A percentile compares a stretch with the other conserved stretches of the same genome.
These are phyloP conservation scores for Elgaria multicarinata DNA, from an alignment of 2,113 vertebrate genomes.

Conservation along the genomic window DNA sequence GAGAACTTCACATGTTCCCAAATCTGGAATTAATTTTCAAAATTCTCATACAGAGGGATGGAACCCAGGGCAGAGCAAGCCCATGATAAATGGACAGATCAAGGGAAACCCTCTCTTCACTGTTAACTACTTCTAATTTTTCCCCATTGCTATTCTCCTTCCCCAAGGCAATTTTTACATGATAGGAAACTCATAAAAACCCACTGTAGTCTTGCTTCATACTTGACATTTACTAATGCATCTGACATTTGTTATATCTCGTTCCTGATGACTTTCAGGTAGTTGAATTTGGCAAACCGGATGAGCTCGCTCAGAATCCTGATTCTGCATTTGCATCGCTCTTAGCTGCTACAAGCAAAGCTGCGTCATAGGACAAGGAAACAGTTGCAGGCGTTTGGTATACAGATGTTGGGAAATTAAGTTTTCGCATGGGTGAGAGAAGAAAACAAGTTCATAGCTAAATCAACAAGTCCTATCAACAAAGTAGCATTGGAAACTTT, in stretches of 20 bases:
- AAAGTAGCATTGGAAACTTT: background rate
- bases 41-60: background rate
- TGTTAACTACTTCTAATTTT: background rate
- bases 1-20: background rate
- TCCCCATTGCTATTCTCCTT: background rate
- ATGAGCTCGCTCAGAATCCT: constrained; percentile 78
- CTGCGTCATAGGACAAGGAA: background rate
- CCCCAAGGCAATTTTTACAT: background rate
- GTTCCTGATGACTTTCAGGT: constrained; percentile 69
- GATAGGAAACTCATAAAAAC: background rate
- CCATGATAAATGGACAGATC: background rate
- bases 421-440: background rate
- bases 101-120: background rate
- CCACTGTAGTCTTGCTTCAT: background rate
- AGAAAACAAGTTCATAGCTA: background rate
- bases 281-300: constrained; percentile 80
- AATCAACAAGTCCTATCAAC: background rate
- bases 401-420: background rate
- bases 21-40: background rate
- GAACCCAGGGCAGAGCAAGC: background rate
- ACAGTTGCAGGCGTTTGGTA: background rate
- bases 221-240: background rate
- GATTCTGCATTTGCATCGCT: constrained; percentile 81
- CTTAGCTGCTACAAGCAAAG: constrained; percentile 75
- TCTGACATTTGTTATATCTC: constrained; percentile 23